phyloP scores from a whole-genome alignment of 2,888 invertebrate genomes.

The Ormyrus pomaceus region DNA sequence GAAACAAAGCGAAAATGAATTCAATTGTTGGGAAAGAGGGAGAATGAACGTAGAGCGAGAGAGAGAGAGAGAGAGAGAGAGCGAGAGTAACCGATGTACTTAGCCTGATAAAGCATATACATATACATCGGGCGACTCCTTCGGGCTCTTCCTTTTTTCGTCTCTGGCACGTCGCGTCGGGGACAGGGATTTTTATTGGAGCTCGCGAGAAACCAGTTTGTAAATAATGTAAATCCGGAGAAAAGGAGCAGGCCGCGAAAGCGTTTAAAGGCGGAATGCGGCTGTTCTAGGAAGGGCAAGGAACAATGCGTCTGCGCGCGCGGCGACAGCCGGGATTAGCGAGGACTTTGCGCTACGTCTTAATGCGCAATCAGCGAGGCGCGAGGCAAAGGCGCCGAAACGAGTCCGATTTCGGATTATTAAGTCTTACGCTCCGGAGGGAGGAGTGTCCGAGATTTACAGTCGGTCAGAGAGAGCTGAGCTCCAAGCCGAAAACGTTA shows the following conservation, averaged over 20 bases:
- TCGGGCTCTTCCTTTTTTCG: neutral
- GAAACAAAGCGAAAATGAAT: conserved; percentile 25
- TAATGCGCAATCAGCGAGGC: too few species aligned
- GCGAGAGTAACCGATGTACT: conserved; percentile 4
- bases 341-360: neutral
- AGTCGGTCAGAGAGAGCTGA: conserved; percentile 48
- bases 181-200: conserved; percentile 67
- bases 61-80: neutral
- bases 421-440: conserved; percentile 48
- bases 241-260: conserved; percentile 54
- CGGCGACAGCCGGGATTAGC: conserved; percentile 5
- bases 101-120: conserved; percentile 22
- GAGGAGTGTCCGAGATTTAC: conserved; percentile 56
- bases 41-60: conserved; percentile 2
- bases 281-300: neutral
- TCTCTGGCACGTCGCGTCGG: conserved; percentile 48
- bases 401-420: conserved; percentile 50
- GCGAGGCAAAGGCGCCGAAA: conserved; percentile 30
- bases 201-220: conserved; percentile 70
- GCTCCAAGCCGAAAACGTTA: conserved; percentile 62
- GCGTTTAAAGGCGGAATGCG: conserved; percentile 43
- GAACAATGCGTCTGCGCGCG: neutral
- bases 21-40: conserved; percentile 15
- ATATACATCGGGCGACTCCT: neutral
- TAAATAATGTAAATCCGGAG: conserved; percentile 71